Percentiles rank a stretch among this genome's conserved stretches.
These are phyloP conservation scores for Malurus elegans DNA, from an alignment of 2,113 vertebrate genomes.

Conservation along the genomic window DNA sequence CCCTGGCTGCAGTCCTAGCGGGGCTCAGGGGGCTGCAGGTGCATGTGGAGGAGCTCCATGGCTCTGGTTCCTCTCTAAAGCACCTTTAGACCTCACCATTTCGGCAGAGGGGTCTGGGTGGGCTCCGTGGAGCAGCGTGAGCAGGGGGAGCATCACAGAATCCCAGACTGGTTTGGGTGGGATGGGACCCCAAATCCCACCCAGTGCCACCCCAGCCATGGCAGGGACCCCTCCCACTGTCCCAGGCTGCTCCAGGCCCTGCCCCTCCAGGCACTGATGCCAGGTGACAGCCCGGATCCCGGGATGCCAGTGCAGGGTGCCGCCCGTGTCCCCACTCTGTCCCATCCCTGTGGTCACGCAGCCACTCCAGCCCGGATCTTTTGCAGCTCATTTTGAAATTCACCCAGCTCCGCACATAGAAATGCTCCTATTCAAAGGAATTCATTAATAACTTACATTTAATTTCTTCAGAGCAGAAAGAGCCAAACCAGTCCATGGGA, in stretches of 20 bases:
- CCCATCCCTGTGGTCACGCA: fast-evolving
- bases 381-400: not conserved
- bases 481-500: not conserved
- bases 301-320: not conserved
- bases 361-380: not conserved
- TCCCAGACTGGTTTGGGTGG: fast-evolving
- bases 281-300: not conserved
- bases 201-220: not conserved
- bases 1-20: fast-evolving
- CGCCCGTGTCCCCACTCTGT: fast-evolving
- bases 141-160: not conserved
- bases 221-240: not conserved
- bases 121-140: fast-evolving
- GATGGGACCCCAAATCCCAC: fast-evolving
- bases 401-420: not conserved
- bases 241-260: not conserved
- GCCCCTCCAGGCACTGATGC: fast-evolving
- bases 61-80: fast-evolving
- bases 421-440: not conserved
- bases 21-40: not conserved
- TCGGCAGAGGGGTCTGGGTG: fast-evolving
- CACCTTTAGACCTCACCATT: fast-evolving
- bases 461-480: not conserved
- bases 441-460: not conserved
- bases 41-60: fast-evolving